Evolutionary conservation across 2,888 invertebrate genomes (phyloP).

Genomic region (Meiosimyza platycephala): DNA sequence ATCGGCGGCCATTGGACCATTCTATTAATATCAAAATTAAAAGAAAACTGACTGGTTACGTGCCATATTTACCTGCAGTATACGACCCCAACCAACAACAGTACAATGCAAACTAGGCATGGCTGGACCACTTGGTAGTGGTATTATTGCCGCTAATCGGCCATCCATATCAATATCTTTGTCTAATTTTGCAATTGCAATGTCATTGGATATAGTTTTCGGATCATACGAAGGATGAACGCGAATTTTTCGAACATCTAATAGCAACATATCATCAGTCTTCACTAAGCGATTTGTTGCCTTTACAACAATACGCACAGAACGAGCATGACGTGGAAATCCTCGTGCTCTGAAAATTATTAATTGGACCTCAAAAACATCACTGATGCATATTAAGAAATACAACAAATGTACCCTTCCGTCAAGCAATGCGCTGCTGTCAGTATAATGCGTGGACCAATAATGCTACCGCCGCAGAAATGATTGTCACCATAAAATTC

Average conservation of each 20-base stretch:
- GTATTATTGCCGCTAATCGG: conserved; percentile 4
- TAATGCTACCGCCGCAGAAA: conserved; percentile 19
- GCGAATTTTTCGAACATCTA: conserved; percentile 16
- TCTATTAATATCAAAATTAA: background rate
- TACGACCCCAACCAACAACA: conserved; percentile 52
- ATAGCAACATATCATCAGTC: conserved; percentile 2
- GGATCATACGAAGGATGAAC: background rate
- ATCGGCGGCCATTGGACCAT: conserved; percentile 45
- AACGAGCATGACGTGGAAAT: background rate
- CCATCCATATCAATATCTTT: conserved; percentile 19
- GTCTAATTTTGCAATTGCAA: conserved; percentile 24
- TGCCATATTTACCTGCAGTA: conserved; percentile 46
- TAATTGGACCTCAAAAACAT: too few species aligned
- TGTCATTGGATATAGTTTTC: background rate
- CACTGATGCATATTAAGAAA: too few species aligned
- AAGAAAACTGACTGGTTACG: too few species aligned
- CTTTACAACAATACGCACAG: conserved; percentile 28
- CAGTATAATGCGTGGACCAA: background rate
- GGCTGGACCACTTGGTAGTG: conserved; percentile 17
- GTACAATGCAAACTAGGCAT: conserved; percentile 40
- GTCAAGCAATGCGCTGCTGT: conserved; percentile 27
- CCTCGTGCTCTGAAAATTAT: background rate
- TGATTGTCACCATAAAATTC: conserved; percentile 32
- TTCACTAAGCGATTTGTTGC: conserved; percentile 30
- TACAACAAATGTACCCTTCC: background rate